These are phyloP conservation scores for Hemitrygon akajei DNA, from an alignment of 2,797 vertebrate genomes.

Conservation along the genomic window DNA sequence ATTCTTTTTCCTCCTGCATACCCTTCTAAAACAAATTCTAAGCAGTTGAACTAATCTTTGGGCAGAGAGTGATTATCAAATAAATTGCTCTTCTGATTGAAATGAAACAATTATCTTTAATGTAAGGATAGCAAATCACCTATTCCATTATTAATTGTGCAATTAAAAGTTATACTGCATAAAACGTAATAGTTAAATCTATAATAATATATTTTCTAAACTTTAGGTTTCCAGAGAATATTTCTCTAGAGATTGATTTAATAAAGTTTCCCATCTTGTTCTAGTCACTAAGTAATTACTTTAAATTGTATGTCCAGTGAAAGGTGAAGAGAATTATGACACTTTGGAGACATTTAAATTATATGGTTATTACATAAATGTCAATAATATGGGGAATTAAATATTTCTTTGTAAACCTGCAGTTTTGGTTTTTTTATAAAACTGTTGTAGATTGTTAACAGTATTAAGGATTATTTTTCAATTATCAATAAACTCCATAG, in stretches of 20 bases:
- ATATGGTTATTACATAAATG: background rate
- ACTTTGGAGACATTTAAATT: no score
- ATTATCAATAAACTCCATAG: background rate
- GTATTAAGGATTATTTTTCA: background rate
- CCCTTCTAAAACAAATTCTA: background rate
- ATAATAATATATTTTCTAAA: background rate
- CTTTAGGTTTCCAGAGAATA: background rate
- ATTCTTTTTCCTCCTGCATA: background rate
- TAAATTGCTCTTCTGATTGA: background rate
- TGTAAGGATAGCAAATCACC: background rate
- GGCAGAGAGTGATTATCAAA: background rate
- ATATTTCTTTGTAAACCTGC: background rate
- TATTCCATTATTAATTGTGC: background rate
- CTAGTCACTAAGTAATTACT: background rate
- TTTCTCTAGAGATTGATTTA: background rate
- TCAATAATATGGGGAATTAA: background rate
- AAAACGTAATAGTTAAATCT: background rate
- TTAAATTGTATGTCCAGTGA: background rate
- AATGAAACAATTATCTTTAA: background rate
- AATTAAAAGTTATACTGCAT: background rate
- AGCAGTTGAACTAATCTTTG: background rate
- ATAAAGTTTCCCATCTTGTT: background rate
- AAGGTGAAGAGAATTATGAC: background rate
- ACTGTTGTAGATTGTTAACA: background rate
- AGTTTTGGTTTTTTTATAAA: background rate